phyloP scores from a whole-genome alignment of 2,113 vertebrate species.

The Nyctibius bracteatus region DNA sequence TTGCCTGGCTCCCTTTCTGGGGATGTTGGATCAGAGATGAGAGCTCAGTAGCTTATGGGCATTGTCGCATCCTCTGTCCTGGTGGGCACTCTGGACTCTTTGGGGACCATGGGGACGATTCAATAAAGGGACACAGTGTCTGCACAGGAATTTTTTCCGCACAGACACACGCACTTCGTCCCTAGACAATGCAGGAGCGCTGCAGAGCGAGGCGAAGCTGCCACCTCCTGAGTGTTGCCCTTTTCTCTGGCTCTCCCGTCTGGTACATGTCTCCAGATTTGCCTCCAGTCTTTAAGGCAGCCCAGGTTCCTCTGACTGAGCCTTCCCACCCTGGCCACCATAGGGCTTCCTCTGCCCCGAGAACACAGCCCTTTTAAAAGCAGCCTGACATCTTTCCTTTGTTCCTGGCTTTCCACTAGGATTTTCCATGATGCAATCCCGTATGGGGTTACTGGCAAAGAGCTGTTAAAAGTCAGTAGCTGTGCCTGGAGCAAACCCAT shows the following conservation, averaged over 20 bases:
- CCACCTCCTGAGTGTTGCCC: background rate
- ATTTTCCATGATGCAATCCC: conserved; percentile 68
- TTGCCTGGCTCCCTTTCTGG: background rate
- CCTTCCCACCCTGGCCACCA: conserved; percentile 28
- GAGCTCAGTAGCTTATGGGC: background rate
- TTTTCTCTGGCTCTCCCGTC: background rate
- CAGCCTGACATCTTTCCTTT: conserved; percentile 59
- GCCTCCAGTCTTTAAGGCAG: background rate
- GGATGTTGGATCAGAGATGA: background rate
- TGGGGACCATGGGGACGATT: background rate
- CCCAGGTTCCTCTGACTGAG: conserved; percentile 26
- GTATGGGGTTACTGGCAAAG: conserved; percentile 54
- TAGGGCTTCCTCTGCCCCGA: conserved; percentile 4
- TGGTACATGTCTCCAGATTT: conserved; percentile 15
- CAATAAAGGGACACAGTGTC: background rate
- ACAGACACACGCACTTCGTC: background rate
- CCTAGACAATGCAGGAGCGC: background rate
- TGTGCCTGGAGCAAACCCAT: conserved; percentile 63
- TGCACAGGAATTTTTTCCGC: conserved; percentile 43
- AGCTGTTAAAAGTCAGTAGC: conserved; percentile 65
- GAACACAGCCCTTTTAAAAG: conserved; percentile 36
- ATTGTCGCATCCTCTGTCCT: background rate
- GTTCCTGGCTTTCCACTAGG: conserved; percentile 63
- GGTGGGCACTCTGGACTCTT: background rate
- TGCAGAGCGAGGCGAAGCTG: background rate